Conservation (phyloP, 2,113 vertebrate species). For the Percopsis transmontana region DNA sequence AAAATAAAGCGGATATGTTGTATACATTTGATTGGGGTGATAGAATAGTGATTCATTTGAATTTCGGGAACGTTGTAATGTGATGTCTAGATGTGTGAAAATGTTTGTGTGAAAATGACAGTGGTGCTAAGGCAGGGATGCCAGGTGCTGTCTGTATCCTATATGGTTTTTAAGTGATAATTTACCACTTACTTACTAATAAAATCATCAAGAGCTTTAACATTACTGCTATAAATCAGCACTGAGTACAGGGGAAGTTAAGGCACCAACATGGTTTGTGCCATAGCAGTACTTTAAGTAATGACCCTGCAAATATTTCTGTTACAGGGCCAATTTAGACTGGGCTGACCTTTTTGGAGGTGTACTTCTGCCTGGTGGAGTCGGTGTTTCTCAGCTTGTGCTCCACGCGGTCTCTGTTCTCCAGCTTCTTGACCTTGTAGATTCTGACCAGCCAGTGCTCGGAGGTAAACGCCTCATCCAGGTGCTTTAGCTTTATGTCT, state of each 20-base stretch:
- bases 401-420: constrained; percentile 90
- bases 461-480: constrained; percentile 95
- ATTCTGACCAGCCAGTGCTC: constrained; percentile 97
- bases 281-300: neutral
- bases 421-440: constrained; percentile 93
- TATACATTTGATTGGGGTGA: no score
- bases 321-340: constrained; percentile 1
- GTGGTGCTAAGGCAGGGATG: no score
- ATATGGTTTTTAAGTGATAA: no score
- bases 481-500: constrained; percentile 92
- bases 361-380: constrained; percentile 92
- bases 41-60: no score
- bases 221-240: no score
- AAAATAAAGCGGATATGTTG: neutral
- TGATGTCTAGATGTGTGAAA: no score
- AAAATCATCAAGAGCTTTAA: no score
- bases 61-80: no score
- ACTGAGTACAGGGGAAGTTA: no score
- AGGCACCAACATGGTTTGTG: neutral
- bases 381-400: constrained; percentile 89
- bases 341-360: constrained; percentile 92
- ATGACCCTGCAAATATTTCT: neutral
- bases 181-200: no score
- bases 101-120: no score
- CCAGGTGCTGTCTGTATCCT: no score